These are phyloP conservation scores for Danio tinwini DNA, from an alignment of 2,797 vertebrate species.

Conservation along the genomic window DNA sequence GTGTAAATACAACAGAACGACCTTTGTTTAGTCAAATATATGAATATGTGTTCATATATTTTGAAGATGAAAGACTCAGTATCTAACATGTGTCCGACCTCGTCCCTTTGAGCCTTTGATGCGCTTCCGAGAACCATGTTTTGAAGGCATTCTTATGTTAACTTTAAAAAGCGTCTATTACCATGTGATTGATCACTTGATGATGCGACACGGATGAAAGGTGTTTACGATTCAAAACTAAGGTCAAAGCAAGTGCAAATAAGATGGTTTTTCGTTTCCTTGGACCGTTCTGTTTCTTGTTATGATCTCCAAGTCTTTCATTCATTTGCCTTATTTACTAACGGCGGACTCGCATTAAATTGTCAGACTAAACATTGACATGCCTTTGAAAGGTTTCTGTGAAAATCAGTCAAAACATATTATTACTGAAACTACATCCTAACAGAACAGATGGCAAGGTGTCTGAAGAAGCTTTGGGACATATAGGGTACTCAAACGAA, in stretches of 20 bases:
- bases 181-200: conserved; percentile 59
- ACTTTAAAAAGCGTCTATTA: conserved; percentile 40
- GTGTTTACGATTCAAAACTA: conserved; percentile 17
- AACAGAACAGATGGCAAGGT: conserved; percentile 31
- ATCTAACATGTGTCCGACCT: conserved; percentile 32
- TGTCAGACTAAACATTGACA: conserved; percentile 15
- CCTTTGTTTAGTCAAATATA: conserved; percentile 59
- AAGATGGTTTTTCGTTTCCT: not conserved
- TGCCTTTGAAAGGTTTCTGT: not conserved
- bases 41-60: conserved; percentile 70
- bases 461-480: conserved; percentile 23
- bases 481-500: conserved; percentile 3
- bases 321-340: conserved; percentile 20
- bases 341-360: not conserved
- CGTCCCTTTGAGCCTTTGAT: conserved; percentile 37
- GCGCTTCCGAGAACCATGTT: conserved; percentile 30
- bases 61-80: conserved; percentile 72
- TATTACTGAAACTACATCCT: conserved; percentile 38
- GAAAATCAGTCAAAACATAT: conserved; percentile 9
- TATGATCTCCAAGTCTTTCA: conserved; percentile 14
- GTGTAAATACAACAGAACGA: conserved; percentile 34
- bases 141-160: conserved; percentile 63
- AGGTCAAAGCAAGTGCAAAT: not conserved
- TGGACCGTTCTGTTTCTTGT: not conserved
- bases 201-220: conserved; percentile 30